These are phyloP conservation scores for Circaetus cinerascens DNA, from an alignment of 2,113 vertebrate genomes.

Conservation along the genomic window DNA sequence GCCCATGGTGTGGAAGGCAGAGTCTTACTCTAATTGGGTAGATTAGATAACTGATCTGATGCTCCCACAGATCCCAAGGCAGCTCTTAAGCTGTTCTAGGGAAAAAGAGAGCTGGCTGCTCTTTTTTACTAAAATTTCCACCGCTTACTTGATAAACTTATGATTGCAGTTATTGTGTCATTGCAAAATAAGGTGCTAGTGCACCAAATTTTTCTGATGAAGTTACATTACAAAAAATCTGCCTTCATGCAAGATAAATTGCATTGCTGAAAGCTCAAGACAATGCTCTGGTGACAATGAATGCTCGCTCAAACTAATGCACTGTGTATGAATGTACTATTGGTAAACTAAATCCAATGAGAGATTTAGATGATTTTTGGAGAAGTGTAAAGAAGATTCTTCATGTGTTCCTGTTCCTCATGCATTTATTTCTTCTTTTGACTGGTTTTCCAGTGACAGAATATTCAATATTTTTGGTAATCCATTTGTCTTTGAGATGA, in stretches of 20 bases:
- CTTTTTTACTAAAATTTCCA: neutral
- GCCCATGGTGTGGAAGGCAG: neutral
- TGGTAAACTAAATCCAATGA: neutral
- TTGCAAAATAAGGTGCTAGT: neutral
- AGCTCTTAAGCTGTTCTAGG: neutral
- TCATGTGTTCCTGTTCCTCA: neutral
- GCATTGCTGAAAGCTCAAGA: neutral
- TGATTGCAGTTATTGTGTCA: accelerated
- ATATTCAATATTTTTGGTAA: neutral
- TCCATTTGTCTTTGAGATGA: neutral
- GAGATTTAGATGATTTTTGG: neutral
- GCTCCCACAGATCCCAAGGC: neutral
- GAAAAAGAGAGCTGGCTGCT: neutral
- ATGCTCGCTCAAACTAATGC: neutral
- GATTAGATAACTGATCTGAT: neutral
- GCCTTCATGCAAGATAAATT: neutral
- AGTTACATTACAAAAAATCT: neutral
- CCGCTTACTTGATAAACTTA: neutral
- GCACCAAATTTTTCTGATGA: neutral
- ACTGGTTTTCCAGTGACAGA: neutral
- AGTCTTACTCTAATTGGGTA: neutral
- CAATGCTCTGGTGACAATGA: neutral
- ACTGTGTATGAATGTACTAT: neutral
- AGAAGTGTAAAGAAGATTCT: neutral
- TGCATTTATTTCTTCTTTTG: neutral